Base-by-base conservation (phyloP, 1,140 invertebrate species). In the Nasonia longicornis region DNA sequence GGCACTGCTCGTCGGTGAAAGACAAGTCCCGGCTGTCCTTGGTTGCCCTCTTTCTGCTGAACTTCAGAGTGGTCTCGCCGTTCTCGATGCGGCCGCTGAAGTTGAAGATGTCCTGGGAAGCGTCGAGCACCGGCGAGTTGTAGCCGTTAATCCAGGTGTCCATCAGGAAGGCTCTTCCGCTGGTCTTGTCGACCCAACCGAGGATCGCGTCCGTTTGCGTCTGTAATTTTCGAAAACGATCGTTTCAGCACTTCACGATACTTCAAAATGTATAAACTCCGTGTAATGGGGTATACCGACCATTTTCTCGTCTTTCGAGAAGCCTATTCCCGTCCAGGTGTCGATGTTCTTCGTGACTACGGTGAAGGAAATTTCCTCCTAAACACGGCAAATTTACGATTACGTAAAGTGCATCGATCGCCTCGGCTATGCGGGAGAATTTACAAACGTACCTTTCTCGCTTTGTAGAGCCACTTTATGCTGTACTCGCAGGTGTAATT, bases 321-420 rank as follows among this genome's bases (percentile, higher is more conserved):
- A 98, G 16, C 95, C 97, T 83, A 99, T 96, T 3, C 97, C 98
- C 3, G 97, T 98, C 98, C 98, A 99, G 16, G 93, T 93, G 81
- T 97, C 94, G 0, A 93, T 94, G 82, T 97, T 92, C 14, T 93
- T 94, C 0, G 96, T 97, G 22, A 94, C 93, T n/a, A 99, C 95
- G 3, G 94, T 96, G 89, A 99, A 99, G 35, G 93, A 92, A 72
- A 99, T 94, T 31, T 94, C 93, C 87, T 98, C 96, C 85, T 93
- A 93, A 10, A 85, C 78, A 79, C 3, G 20, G 14, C 7, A 35
- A 71, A n/a, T 67, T 29, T 64, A 67, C 20, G 45, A 31, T 66
- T 22, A 48, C 31, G 11, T 45, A 80, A 80, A 66, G 14, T 1
- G 10, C 22, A 73, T 29, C 8, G 31, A 64, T 64, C 8, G 45